phyloP scores from a whole-genome alignment of 2,113 vertebrate genomes.

The Nicator chloris region DNA sequence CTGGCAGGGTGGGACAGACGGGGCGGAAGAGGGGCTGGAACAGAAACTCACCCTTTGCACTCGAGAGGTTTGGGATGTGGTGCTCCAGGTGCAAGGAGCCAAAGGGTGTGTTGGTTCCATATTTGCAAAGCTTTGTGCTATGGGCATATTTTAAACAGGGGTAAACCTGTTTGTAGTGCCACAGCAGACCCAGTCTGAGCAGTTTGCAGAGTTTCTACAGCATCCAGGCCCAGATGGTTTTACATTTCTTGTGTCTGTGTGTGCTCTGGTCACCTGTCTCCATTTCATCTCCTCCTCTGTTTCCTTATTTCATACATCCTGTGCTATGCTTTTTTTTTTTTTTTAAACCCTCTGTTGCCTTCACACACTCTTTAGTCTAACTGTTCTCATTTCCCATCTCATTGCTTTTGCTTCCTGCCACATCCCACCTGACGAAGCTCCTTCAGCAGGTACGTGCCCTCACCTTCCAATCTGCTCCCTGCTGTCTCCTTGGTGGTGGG shows the following conservation, averaged over 20 bases:
- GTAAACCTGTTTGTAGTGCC: background rate
- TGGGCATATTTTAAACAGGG: background rate
- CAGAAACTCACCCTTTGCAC: conserved; percentile 17
- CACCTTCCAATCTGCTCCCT: background rate
- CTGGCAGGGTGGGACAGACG: background rate
- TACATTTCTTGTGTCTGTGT: background rate
- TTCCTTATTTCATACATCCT: background rate
- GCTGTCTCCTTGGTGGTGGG: background rate
- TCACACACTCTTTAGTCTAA: background rate
- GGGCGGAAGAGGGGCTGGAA: background rate
- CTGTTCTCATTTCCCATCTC: background rate
- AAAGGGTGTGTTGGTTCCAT: background rate
- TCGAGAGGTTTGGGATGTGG: background rate
- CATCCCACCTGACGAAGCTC: conserved; percentile 38
- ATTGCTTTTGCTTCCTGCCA: background rate
- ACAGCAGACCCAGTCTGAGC: background rate
- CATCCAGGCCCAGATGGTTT: background rate
- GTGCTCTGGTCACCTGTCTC: background rate
- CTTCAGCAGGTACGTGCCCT: conserved; percentile 77
- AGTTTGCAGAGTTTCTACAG: background rate
- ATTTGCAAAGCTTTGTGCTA: conserved; percentile 38
- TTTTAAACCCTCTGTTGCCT: background rate
- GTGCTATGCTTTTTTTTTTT: background rate
- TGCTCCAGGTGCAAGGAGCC: background rate
- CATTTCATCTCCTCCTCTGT: background rate